Percentiles rank a stretch among this genome's conserved stretches.
Conservation (phyloP, 1,140 invertebrate species). For the Tetramorium alpestre region DNA sequence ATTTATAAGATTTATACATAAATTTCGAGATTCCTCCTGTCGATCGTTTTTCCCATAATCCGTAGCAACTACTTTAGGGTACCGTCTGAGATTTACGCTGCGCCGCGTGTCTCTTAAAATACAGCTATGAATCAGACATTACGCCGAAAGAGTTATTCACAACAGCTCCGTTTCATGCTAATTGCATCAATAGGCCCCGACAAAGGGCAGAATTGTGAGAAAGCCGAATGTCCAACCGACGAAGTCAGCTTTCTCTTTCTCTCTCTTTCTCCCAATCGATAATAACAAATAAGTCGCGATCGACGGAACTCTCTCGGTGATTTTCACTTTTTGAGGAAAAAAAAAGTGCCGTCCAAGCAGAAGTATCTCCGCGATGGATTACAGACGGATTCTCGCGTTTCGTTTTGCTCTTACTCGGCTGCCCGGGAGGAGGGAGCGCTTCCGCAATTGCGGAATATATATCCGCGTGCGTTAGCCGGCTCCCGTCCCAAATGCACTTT, state of each 20-base stretch:
- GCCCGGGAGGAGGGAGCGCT: no score
- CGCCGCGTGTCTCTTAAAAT: conserved; percentile 18
- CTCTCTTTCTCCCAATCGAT: conserved; percentile 16
- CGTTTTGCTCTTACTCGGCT: no score
- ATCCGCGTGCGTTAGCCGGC: conserved; percentile 23
- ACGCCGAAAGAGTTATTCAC: conserved; percentile 35
- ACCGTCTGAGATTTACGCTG: background rate
- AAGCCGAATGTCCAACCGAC: background rate
- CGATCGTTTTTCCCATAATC: no score
- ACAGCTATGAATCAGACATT: conserved; percentile 34
- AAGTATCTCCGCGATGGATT: no score
- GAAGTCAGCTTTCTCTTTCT: background rate
- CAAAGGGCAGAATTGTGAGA: conserved; percentile 20
- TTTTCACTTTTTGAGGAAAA: background rate
- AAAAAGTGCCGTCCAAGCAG: no score
- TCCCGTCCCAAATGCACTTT: conserved; percentile 9
- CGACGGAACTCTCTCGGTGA: background rate
- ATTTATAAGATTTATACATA: background rate
- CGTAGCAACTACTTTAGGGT: background rate
- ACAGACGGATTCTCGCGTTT: no score
- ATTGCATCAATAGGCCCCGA: conserved; percentile 22
- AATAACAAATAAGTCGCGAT: background rate
- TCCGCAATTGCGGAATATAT: background rate
- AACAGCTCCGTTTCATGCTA: conserved; percentile 21
- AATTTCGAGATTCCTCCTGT: no score